Conservation (phyloP, 2,888 invertebrate species). For the Orgyia antiqua region DNA sequence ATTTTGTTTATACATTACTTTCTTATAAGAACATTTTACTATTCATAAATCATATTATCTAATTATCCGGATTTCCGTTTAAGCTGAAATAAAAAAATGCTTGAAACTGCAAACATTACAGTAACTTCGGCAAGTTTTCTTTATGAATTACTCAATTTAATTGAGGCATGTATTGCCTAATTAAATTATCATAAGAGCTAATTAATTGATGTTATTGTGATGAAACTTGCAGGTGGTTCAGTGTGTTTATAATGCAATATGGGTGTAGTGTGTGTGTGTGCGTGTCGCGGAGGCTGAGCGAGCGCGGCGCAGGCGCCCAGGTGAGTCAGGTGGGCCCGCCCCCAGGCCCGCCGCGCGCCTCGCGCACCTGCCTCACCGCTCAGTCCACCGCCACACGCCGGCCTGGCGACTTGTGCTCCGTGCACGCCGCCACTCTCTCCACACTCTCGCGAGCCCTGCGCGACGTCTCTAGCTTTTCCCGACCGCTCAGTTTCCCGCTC, state of each 20-base stretch:
- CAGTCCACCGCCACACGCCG: conserved; percentile 66
- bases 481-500: conserved; percentile 67
- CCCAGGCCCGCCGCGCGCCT: conserved; percentile 60
- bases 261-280: conserved; percentile 14
- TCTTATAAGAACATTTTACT: conserved; percentile 3
- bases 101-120: no score
- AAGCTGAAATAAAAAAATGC: neutral
- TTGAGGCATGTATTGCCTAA: neutral
- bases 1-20: conserved; percentile 13
- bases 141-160: no score
- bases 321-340: conserved; percentile 76
- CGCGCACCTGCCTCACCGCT: conserved; percentile 67
- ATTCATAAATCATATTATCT: conserved; percentile 7
- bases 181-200: conserved; percentile 11
- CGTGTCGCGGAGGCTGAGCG: conserved; percentile 30
- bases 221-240: conserved; percentile 22
- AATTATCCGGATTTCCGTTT: neutral
- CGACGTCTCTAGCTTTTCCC: conserved; percentile 71
- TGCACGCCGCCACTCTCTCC: conserved; percentile 74
- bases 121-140: no score
- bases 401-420: conserved; percentile 73
- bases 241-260: conserved; percentile 16
- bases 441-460: conserved; percentile 73
- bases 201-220: conserved; percentile 21
- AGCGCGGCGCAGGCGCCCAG: conserved; percentile 73